A percentile compares a stretch with the other conserved stretches of the same genome.
These are phyloP conservation scores for Latrodectus hesperus DNA, from an alignment of 2,888 invertebrate genomes.

Conservation along the genomic window DNA sequence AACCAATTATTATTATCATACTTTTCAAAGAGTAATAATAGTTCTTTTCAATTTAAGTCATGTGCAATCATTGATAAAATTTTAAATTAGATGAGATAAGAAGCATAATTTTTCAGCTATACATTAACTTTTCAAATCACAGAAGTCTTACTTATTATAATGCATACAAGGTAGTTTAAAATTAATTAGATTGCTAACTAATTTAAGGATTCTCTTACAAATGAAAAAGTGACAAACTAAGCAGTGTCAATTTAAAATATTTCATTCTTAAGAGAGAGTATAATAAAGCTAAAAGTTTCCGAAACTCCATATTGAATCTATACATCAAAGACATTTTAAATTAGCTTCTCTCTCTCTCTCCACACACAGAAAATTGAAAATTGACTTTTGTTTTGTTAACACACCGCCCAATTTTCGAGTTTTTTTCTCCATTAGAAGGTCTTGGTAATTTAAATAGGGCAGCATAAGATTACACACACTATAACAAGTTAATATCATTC, in stretches of 20 bases:
- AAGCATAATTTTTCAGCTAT: no score
- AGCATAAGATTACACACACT: not conserved
- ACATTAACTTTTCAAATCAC: no score
- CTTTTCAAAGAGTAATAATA: no score
- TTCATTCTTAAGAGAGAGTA: not conserved
- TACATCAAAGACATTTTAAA: constrained; percentile 1
- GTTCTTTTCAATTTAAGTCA: no score
- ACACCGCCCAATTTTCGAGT: not conserved
- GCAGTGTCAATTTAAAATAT: not conserved
- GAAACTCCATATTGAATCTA: not conserved
- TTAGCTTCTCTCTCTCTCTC: not conserved
- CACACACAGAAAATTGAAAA: not conserved
- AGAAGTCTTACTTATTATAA: no score
- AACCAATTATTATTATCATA: no score
- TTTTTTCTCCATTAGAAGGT: not conserved
- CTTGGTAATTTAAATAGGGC: not conserved
- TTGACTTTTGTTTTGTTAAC: not conserved
- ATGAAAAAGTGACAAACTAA: not conserved
- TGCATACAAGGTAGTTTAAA: no score
- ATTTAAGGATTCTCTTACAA: not conserved
- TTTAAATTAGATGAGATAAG: no score
- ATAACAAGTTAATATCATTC: constrained; percentile 2
- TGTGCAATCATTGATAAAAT: no score
- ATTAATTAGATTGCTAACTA: no score
- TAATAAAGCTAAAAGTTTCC: no score